Conservation (phyloP, 2,113 vertebrate genomes). For the Lonchura striata region DNA sequence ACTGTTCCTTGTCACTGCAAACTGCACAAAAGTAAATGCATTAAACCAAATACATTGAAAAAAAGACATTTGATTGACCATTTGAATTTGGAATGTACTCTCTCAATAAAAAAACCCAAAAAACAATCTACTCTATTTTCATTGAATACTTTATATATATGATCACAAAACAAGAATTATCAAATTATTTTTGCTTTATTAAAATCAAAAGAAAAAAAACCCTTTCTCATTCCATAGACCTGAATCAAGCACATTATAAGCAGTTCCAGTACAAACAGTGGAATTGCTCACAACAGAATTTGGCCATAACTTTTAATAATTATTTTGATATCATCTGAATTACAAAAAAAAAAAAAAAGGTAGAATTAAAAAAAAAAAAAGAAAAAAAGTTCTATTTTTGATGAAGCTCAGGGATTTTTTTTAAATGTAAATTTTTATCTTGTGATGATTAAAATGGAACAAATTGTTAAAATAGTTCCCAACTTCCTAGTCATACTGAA, state of each 20-base stretch:
- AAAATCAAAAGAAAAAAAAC: neutral
- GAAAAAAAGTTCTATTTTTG: neutral
- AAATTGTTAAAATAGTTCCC: conserved; percentile 24
- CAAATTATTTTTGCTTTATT: neutral
- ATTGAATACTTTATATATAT: neutral
- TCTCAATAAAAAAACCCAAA: neutral
- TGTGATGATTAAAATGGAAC: conserved; percentile 22
- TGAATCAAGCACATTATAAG: neutral
- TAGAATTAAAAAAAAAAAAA: neutral
- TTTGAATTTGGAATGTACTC: neutral
- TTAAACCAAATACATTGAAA: neutral
- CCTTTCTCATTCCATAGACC: neutral
- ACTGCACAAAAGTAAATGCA: neutral
- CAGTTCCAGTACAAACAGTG: neutral
- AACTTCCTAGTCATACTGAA: neutral
- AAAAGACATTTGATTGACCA: neutral
- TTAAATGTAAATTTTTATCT: neutral
- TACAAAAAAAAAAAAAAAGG: neutral
- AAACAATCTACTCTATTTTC: neutral
- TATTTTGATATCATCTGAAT: neutral
- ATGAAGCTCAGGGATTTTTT: neutral
- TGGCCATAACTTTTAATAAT: neutral
- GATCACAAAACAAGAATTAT: neutral
- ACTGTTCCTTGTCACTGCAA: neutral
- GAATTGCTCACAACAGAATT: neutral